A percentile compares a stretch with the other conserved stretches of the same genome.
phyloP scores from a whole-genome alignment of 2,888 invertebrate species.

The Macaria notata region DNA sequence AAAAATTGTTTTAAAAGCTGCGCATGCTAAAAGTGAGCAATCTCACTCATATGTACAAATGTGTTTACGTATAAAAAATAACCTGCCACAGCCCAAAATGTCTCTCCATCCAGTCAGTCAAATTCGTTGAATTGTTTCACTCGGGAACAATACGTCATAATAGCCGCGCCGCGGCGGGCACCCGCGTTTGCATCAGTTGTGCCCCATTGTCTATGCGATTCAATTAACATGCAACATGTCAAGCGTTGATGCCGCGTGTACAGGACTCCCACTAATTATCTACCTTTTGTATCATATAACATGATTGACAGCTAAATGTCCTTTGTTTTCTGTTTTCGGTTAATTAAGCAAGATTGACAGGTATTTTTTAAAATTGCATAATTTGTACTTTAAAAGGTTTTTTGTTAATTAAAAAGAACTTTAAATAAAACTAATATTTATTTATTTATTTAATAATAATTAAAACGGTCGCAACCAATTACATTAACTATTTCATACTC shows the following conservation, averaged over 20 bases:
- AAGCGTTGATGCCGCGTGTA: conserved; percentile 66
- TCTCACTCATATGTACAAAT: too few species aligned
- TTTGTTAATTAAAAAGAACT: too few species aligned
- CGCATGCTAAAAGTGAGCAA: too few species aligned
- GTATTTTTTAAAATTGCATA: too few species aligned
- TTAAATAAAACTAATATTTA: too few species aligned
- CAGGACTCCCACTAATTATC: conserved; percentile 65
- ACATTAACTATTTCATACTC: too few species aligned
- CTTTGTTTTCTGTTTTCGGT: conserved; percentile 9
- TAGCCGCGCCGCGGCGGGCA: conserved; percentile 53
- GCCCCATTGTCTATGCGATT: conserved; percentile 66
- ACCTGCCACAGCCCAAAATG: background rate
- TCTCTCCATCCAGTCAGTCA: conserved; percentile 39
- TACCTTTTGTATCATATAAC: conserved; percentile 51
- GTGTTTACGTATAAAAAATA: background rate
- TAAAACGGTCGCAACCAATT: too few species aligned
- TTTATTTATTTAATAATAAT: too few species aligned
- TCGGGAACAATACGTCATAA: conserved; percentile 73
- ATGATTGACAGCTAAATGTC: conserved; percentile 17
- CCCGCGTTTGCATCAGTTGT: conserved; percentile 52
- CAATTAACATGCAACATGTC: conserved; percentile 76
- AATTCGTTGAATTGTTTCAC: conserved; percentile 58
- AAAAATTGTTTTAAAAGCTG: too few species aligned
- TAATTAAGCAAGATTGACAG: too few species aligned
- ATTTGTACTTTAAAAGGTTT: too few species aligned